Evolutionary conservation across 2,797 vertebrate species (phyloP), one percentile per base, ranked within the genome.

Genomic region (Sibirionetta formosa): DNA sequence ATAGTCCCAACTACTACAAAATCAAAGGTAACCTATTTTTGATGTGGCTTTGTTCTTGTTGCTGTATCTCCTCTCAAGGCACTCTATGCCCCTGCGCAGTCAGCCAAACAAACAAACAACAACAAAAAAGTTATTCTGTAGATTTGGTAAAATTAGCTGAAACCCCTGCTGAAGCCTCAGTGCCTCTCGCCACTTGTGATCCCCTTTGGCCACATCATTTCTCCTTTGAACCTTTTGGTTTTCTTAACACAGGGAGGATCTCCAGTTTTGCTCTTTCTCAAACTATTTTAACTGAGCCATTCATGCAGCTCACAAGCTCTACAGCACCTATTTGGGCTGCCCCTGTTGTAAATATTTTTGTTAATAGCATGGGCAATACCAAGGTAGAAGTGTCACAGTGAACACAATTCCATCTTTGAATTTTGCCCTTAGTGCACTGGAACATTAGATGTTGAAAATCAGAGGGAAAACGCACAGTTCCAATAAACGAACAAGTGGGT

Each of bases 251-350:
- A 3, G 14, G 14, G 14, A 51, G 4, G 15, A 2, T 8, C 3
- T n/a, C 26, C 70, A 5, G 65, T 86, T 88, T 77, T 61, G 1
- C 8, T 35, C 35, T 68, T 89, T 73, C 82, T 80, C 1, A 0
- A 81, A 73, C 69, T 69, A 46, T 76, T 91, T 76, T 88, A 56
- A 53, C 18, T 15, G 64, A 40, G 11, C 33, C 12, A 15, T 46
- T 46, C 70, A 63, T 29, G 79, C 27, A 15, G 31, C 33, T 72
- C 22, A 46, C 0, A 1, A 72, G 14, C n/a, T 66, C 11, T 82
- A 23, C 48, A n/a, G 14, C 1, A 0, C 58, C 40, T 38, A 33
- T 7, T 24, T 1, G 1, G 65, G 40, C 35, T 36, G 40, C 9
- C 29, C n/a, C 9, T 51, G 23, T 38, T 42, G 35, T 64, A 44